Evolutionary conservation across 2,797 vertebrate species (phyloP).

Genomic region (Chelon labrosus): DNA sequence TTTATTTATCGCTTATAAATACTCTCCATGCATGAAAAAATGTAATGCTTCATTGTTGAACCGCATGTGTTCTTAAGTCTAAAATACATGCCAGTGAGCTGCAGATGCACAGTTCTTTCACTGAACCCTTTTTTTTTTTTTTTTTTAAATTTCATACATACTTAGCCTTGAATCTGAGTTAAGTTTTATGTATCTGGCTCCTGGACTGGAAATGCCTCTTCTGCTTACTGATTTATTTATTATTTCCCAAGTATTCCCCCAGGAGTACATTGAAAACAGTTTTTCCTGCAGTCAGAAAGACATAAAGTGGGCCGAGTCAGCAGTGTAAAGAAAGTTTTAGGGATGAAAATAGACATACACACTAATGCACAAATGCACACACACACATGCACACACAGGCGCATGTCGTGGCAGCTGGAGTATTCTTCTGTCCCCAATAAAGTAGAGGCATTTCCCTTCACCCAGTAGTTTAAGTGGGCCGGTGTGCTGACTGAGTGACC

Average conservation of each 20-base stretch:
- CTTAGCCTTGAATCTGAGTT: slow-evolving; percentile 68
- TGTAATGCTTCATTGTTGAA: slow-evolving; percentile 24
- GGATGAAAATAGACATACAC: slow-evolving; percentile 63
- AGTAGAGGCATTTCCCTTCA: slow-evolving; percentile 58
- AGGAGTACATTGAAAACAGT: slow-evolving; percentile 71
- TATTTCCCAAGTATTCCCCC: slow-evolving; percentile 66
- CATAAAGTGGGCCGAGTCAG: slow-evolving; percentile 67
- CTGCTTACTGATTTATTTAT: slow-evolving; percentile 81
- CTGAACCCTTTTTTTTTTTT: slow-evolving; percentile 14
- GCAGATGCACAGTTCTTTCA: slow-evolving; percentile 31
- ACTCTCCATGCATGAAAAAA: slow-evolving; percentile 1
- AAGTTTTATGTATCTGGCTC: slow-evolving; percentile 73
- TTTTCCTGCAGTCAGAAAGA: slow-evolving; percentile 70
- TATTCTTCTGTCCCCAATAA: slow-evolving; percentile 62
- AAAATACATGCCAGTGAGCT: slow-evolving; percentile 31
- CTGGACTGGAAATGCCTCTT: slow-evolving; percentile 75
- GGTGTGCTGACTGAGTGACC: slow-evolving; percentile 55
- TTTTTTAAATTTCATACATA: slow-evolving; percentile 62
- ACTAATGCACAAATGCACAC: slow-evolving; percentile 24
- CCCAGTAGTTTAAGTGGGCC: slow-evolving; percentile 47
- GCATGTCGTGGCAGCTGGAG: slow-evolving; percentile 44
- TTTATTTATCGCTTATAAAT: slow-evolving; percentile 14
- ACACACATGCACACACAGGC: slow-evolving; percentile 18
- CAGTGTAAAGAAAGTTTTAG: slow-evolving; percentile 47
- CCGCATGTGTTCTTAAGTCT: slow-evolving; percentile 22